Evolutionary conservation across 2,888 invertebrate genomes (phyloP), one percentile per base, ranked within the genome.

Genomic region (Eurytoma adleriae): DNA sequence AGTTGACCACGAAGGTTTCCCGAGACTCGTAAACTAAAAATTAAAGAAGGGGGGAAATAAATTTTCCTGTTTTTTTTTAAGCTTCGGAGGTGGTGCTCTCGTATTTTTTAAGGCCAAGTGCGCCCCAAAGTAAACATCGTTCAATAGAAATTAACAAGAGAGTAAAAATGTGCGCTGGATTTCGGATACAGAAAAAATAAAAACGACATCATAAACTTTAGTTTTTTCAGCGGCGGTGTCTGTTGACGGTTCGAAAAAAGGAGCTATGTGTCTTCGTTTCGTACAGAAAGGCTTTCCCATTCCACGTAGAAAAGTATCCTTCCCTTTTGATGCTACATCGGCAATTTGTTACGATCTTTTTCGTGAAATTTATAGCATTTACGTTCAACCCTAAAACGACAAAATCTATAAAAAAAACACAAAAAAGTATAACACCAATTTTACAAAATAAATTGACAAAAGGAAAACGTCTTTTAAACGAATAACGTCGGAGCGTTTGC

Each of bases 121-220:
- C 50, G 18, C 67, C 64, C 70, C 40, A 70, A 20, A 64, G 77
- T 77, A 77, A 77, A 77, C 77, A 77, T 24, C 20, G 54, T 77
- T 62, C 77, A 77, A 56, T 62, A 70, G 64, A 70, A 77, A 77
- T 77, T 77, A 76, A 76, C 56, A 64, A 70, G 76, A 64, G 52
- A 56, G 70, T 70, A 69, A 75, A 75, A 66, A 67, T 75, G 74
- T 56, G n/a, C 48, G 54, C 40, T 56, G 24, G 48, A 24, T 24
- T 16, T 4, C 40, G 4, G 5, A 4, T 7, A 5, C 0, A 20
- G 69, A 76, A 76, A 75, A 54, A 77, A 30, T 62, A 48, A 50
- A 27, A 7, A 68, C 50, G 75, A 76, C 69, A 69, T 70, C 62
- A 64, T 77, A 70, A 77, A 68, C 30, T 59, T 62, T 18, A 12